Evolutionary conservation across 1,140 invertebrate genomes (phyloP).

Genomic region (Sycophaga agraensis): DNA sequence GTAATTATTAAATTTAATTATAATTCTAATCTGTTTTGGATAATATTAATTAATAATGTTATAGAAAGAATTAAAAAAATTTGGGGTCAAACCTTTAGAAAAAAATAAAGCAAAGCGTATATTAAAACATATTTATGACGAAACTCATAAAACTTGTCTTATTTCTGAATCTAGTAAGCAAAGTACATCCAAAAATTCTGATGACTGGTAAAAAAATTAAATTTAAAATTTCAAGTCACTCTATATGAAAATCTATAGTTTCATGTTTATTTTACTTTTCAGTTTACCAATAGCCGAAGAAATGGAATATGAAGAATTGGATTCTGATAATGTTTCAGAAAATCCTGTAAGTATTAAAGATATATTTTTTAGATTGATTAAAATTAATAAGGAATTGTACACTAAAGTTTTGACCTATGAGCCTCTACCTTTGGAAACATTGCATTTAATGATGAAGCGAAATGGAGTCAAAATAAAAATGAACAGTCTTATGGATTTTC

Average conservation of each 20-base stretch:
- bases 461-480: constrained; percentile 51
- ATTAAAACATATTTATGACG: constrained; percentile 55
- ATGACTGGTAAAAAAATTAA: too few relatives aligned
- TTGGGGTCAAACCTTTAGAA: constrained; percentile 52
- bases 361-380: constrained; percentile 45
- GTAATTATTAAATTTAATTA: constrained; percentile 8
- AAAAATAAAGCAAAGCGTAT: constrained; percentile 52
- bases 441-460: constrained; percentile 46
- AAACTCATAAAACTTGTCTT: too few relatives aligned
- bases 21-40: constrained; percentile 4
- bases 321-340: constrained; percentile 10
- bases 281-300: constrained; percentile 32
- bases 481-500: constrained; percentile 50
- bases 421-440: constrained; percentile 52
- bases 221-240: too few relatives aligned
- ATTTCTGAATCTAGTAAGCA: too few relatives aligned
- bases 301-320: constrained; percentile 34
- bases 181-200: too few relatives aligned
- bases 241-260: too few relatives aligned
- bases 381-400: constrained; percentile 44
- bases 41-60: constrained; percentile 21
- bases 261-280: neutral
- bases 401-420: constrained; percentile 55
- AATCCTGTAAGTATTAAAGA: constrained; percentile 36
- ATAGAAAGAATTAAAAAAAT: constrained; percentile 54